A percentile compares a stretch with the other conserved stretches of the same genome.
phyloP scores from a whole-genome alignment of 2,888 invertebrate genomes.

The Trichacis sp. region DNA sequence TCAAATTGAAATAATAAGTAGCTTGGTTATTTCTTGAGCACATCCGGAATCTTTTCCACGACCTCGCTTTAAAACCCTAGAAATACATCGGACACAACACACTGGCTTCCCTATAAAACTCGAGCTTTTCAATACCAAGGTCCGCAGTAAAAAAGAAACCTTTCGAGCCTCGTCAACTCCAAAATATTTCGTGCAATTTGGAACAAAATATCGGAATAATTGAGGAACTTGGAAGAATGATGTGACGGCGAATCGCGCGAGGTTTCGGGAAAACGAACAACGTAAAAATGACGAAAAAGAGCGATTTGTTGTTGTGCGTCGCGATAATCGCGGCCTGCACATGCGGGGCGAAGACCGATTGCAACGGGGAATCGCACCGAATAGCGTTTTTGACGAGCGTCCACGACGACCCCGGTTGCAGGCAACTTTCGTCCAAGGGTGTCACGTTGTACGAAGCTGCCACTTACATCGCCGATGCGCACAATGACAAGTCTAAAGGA shows the following conservation, averaged over 20 bases:
- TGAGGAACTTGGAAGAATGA: too few species aligned
- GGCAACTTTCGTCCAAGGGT: conserved; percentile 55
- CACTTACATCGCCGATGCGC: conserved; percentile 52
- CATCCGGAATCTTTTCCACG: conserved; percentile 13
- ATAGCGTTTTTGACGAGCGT: conserved; percentile 57
- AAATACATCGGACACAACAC: conserved; percentile 54
- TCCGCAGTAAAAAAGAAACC: conserved; percentile 49
- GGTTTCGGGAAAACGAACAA: too few species aligned
- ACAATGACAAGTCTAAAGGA: conserved; percentile 58
- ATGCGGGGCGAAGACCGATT: conserved; percentile 59
- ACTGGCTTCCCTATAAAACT: conserved; percentile 63
- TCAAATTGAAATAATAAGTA: too few species aligned
- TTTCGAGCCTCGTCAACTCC: too few species aligned
- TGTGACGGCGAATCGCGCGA: too few species aligned
- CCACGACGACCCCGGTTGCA: conserved; percentile 60
- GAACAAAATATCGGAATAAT: too few species aligned
- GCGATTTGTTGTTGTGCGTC: conserved; percentile 45
- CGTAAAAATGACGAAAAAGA: conserved; percentile 18
- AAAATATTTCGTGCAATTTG: too few species aligned
- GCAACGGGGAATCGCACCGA: conserved; percentile 50
- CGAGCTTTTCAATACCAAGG: conserved; percentile 60
- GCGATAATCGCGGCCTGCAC: conserved; percentile 57
- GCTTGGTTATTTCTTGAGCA: conserved; percentile 33
- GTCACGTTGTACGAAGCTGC: conserved; percentile 61
- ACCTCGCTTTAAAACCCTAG: conserved; percentile 57